Base-by-base conservation (phyloP, 1,140 invertebrate genomes). In the Oreohelix idahoensis region DNA sequence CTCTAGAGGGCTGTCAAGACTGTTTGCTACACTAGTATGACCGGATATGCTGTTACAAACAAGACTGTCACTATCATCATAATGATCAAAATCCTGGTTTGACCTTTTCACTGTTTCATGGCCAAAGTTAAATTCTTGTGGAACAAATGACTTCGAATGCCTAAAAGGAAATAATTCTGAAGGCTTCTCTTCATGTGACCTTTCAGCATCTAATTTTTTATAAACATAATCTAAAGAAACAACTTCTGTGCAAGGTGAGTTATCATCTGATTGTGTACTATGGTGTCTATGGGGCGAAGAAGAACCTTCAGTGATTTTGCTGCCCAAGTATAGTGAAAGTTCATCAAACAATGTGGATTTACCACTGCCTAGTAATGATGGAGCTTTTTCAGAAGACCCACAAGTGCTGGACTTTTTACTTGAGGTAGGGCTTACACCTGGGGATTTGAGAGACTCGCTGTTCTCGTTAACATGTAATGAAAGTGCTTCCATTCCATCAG, bases 371-470 rank as follows among this genome's bases (percentile, higher is more conserved):
- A 36, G 4, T 39, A n/a, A 39, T 71, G 71, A 74, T 5, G n/a
- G 20, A 74, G 71, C 1, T 74, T 39, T 39, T 4, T 15, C 1
- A 26, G 71, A 35, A 1, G 38, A 74, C 23, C 13, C 42, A 74
- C 17, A 74, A 42, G 8, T 42, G n/a, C 20, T 74, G 32, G 71
- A 74, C 42, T 49, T 10, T 42, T 29, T 26, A 74, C 38, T 42
- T 74, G 71, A 74, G 11, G 71, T 42, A 74, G 71, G 35, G 38
- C 71, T 74, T 26, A 49, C 71, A 42, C 2, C 8, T 39, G 71
- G 38, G 10, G 69, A 32, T 8, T 39, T 74, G 42, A 74, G 39
- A 49, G 23, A 74, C 23, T 49, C 42, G 15, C 42, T 29, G n/a
- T 35, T 74, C 38, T 2, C 2, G 20, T 26, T n/a, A 1, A 26